Conservation (phyloP, 2,888 invertebrate genomes). For the Microctonus aethiopoides region DNA sequence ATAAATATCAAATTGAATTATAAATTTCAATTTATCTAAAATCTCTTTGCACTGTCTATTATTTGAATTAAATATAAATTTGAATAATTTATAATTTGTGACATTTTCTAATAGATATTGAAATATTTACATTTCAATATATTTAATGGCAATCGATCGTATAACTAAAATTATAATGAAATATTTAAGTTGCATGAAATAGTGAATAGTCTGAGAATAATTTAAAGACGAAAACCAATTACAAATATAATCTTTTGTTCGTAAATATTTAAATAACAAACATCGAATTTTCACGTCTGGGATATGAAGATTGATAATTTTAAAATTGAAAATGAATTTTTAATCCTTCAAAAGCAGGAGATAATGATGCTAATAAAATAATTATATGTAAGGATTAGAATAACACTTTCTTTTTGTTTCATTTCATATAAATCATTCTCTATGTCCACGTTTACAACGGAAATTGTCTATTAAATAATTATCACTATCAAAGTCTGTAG, state of each 20-base stretch:
- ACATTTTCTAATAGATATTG: neutral
- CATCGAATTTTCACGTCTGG: neutral
- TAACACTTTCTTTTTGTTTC: neutral
- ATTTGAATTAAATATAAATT: neutral
- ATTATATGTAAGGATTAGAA: neutral
- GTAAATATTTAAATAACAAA: neutral
- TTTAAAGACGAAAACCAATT: neutral
- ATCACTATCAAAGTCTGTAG: neutral
- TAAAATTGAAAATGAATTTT: neutral
- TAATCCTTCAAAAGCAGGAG: too few relatives aligned
- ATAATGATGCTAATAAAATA: neutral
- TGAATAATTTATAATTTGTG: neutral
- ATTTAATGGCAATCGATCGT: too few relatives aligned
- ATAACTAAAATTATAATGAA: too few relatives aligned
- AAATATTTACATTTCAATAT: too few relatives aligned
- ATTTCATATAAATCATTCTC: neutral
- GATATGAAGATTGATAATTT: neutral
- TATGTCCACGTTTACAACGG: too few relatives aligned
- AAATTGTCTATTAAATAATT: constrained; percentile 6
- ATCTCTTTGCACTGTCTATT: too few relatives aligned
- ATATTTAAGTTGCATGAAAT: neutral
- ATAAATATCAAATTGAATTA: too few relatives aligned
- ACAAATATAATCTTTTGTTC: too few relatives aligned
- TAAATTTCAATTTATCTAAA: neutral
- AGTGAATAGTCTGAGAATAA: neutral